phyloP scores from a whole-genome alignment of 2,797 vertebrate species.

The Leptodactylus fallax region DNA sequence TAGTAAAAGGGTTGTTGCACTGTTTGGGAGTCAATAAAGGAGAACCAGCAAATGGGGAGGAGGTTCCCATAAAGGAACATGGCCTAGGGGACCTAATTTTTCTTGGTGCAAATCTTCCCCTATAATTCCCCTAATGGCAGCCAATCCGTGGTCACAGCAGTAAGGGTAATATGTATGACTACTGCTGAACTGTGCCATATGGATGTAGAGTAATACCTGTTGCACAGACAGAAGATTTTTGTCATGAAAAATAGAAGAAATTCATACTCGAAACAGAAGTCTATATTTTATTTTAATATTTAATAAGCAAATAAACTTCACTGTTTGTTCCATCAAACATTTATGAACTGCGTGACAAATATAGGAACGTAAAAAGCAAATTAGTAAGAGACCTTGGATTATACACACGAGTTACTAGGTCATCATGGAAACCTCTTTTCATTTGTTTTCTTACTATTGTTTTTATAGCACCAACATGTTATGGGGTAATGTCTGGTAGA shows the following conservation, averaged over 20 bases:
- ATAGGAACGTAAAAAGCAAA: not conserved
- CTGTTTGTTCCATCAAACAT: not conserved
- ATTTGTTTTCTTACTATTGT: not conserved
- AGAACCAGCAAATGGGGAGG: too few relatives aligned
- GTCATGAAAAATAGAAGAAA: not conserved
- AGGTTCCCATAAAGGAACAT: too few relatives aligned
- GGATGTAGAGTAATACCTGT: too few relatives aligned
- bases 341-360: not conserved
- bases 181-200: too few relatives aligned
- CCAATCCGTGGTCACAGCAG: too few relatives aligned
- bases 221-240: too few relatives aligned
- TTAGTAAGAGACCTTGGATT: not conserved
- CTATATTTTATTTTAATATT: slow-evolving; percentile 15
- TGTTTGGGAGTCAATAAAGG: too few relatives aligned
- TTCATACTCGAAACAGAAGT: not conserved
- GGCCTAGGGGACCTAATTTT: too few relatives aligned
- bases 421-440: not conserved
- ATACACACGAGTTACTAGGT: not conserved
- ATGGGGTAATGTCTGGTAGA: not conserved
- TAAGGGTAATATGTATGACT: too few relatives aligned
- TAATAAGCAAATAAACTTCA: slow-evolving; percentile 7
- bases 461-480: not conserved
- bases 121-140: too few relatives aligned
- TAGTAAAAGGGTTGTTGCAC: too few relatives aligned
- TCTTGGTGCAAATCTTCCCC: too few relatives aligned